These are phyloP conservation scores for Cairina moschata DNA, from an alignment of 2,113 vertebrate species.

Conservation along the genomic window DNA sequence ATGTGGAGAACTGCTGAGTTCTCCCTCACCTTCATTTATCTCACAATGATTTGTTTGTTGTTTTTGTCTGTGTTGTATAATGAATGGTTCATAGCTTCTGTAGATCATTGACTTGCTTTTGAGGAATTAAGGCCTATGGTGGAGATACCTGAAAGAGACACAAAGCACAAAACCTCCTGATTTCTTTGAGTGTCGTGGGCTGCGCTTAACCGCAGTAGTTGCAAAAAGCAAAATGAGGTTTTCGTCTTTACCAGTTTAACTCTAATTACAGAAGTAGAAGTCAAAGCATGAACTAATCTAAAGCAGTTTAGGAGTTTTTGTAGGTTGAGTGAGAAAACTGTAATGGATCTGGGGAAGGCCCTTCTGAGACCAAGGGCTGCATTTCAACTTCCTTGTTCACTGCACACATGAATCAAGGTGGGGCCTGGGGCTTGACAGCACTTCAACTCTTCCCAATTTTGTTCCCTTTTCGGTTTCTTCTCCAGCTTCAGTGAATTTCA, in stretches of 20 bases:
- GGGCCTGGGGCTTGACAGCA: background rate
- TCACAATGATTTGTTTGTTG: background rate
- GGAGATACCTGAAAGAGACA: background rate
- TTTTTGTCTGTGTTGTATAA: background rate
- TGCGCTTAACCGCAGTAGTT: background rate
- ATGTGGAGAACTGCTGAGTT: background rate
- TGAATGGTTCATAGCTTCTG: background rate
- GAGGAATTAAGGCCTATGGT: background rate
- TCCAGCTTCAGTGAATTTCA: background rate
- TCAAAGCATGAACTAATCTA: background rate
- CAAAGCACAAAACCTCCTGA: background rate
- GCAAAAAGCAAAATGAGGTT: background rate
- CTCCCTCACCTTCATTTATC: background rate
- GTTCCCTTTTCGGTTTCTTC: accelerated
- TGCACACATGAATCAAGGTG: background rate
- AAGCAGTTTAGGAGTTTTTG: background rate
- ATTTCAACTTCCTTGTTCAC: background rate
- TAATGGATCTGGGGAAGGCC: background rate
- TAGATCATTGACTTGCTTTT: background rate
- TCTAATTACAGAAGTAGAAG: background rate
- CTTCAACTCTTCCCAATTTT: background rate
- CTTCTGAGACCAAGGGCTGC: background rate
- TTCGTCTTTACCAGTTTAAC: background rate
- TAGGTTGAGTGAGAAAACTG: background rate
- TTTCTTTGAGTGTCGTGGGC: background rate